A percentile compares a stretch with the other conserved stretches of the same genome.
Conservation (phyloP, 2,888 invertebrate genomes). For the Maniola hyperantus region DNA sequence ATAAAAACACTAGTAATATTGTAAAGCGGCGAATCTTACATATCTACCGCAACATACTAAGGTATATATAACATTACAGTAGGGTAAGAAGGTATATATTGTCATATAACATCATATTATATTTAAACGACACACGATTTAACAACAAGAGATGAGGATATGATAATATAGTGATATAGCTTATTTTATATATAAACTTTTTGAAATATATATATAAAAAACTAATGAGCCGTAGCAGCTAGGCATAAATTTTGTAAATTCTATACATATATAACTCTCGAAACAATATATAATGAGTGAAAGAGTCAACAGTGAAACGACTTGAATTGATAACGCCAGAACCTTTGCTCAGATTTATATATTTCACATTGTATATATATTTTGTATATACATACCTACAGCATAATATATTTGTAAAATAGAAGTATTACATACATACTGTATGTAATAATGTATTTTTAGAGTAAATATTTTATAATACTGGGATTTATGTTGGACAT, state of each 20-base stretch:
- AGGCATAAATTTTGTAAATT: slow-evolving; percentile 56
- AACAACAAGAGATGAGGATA: slow-evolving; percentile 76
- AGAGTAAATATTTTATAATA: background rate
- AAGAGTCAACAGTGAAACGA: slow-evolving; percentile 65
- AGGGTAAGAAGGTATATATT: slow-evolving; percentile 71
- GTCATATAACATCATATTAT: slow-evolving; percentile 73
- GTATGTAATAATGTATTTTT: background rate
- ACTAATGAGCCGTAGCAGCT: slow-evolving; percentile 50
- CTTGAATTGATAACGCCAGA: slow-evolving; percentile 67
- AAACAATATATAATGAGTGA: slow-evolving; percentile 56
- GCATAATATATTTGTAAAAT: too few relatives aligned
- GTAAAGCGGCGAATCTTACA: slow-evolving; percentile 1
- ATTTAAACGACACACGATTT: slow-evolving; percentile 68
- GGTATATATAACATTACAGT: slow-evolving; percentile 47
- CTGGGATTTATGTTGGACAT: background rate
- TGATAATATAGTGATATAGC: slow-evolving; percentile 68
- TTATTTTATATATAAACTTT: slow-evolving; percentile 49
- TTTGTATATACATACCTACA: background rate
- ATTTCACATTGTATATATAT: background rate
- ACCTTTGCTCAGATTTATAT: background rate
- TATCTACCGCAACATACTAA: slow-evolving; percentile 15
- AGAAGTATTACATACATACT: background rate
- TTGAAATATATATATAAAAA: slow-evolving; percentile 45
- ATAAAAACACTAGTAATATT: slow-evolving; percentile 5
- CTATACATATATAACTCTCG: slow-evolving; percentile 49